Conservation (phyloP, 2,797 vertebrate species). For the Tapera naevia region DNA sequence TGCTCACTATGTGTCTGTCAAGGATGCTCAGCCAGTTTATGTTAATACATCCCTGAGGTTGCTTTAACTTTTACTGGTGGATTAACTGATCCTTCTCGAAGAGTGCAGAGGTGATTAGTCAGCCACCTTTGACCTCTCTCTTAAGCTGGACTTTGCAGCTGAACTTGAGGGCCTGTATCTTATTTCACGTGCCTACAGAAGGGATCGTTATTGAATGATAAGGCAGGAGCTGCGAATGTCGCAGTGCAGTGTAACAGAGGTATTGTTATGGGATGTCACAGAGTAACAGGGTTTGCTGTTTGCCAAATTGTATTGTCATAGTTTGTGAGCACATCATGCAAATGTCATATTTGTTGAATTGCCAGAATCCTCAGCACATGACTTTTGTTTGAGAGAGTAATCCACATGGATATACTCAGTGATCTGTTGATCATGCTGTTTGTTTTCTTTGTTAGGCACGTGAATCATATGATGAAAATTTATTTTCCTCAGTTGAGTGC, state of each 20-base stretch:
- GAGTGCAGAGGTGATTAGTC: conserved; percentile 31
- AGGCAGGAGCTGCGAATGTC: background rate
- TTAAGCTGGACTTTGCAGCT: conserved; percentile 31
- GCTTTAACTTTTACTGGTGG: conserved; percentile 12
- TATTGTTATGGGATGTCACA: accelerated
- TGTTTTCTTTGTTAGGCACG: background rate
- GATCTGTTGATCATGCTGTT: background rate
- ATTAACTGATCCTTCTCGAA: conserved; percentile 11
- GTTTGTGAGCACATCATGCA: background rate
- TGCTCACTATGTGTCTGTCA: accelerated
- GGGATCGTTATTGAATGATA: background rate
- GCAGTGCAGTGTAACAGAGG: background rate
- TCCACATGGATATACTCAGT: accelerated
- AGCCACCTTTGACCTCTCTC: conserved; percentile 40
- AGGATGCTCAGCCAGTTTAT: background rate
- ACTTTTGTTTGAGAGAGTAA: background rate
- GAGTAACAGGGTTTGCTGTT: background rate
- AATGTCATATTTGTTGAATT: background rate
- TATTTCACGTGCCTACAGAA: background rate
- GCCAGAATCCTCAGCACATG: background rate
- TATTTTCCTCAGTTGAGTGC: background rate
- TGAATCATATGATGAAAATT: background rate
- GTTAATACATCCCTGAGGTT: conserved; percentile 13
- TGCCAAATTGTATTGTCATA: background rate
- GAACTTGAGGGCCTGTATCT: conserved; percentile 48